phyloP scores from a whole-genome alignment of 2,113 vertebrate genomes.

The Rhabdomys dilectus region DNA sequence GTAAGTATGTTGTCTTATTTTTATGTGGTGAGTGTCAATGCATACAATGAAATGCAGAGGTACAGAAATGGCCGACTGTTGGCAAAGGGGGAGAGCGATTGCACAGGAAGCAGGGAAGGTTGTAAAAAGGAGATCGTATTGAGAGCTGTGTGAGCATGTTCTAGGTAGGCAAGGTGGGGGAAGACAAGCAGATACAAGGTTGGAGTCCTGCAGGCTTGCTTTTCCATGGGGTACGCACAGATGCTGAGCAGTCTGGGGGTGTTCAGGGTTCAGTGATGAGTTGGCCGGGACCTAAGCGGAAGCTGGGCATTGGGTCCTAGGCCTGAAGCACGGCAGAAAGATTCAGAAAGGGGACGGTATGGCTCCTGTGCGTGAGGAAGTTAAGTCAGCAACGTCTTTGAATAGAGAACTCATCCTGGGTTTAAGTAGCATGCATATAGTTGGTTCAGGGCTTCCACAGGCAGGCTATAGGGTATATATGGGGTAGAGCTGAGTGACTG shows the following conservation, averaged over 20 bases:
- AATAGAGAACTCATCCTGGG: background rate
- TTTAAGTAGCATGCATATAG: background rate
- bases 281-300: background rate
- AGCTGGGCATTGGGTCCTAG: background rate
- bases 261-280: too few species aligned
- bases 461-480: rapidly evolving
- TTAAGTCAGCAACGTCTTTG: background rate
- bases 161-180: background rate
- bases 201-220: background rate
- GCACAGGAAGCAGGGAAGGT: background rate
- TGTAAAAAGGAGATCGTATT: background rate
- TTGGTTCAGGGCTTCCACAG: background rate
- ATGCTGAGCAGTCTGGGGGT: background rate
- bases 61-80: background rate
- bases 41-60: background rate
- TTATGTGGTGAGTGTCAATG: background rate
- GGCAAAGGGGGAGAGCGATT: background rate
- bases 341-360: background rate
- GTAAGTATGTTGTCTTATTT: background rate
- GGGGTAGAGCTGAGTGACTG: background rate
- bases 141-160: background rate
- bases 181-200: background rate
- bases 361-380: background rate
- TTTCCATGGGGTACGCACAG: background rate
- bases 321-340: background rate